phyloP scores from a whole-genome alignment of 2,888 invertebrate species.

The Idaea aversata region DNA sequence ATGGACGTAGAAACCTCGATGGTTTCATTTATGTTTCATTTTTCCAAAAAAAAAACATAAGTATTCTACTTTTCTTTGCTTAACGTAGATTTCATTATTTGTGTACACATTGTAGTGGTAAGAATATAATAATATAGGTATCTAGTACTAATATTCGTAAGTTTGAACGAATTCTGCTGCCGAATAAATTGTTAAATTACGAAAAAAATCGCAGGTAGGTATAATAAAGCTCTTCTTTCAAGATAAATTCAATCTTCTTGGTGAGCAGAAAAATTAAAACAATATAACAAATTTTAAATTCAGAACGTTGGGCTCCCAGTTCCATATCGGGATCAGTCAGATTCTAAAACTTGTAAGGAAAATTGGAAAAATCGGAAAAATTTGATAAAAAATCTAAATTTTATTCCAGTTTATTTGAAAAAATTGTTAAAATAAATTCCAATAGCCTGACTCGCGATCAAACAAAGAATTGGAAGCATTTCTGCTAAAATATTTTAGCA shows the following conservation, averaged over 20 bases:
- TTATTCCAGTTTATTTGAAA: not conserved
- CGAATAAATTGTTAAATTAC: no score
- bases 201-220: no score
- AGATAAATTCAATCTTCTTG: slow-evolving; percentile 1
- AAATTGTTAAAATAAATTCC: not conserved
- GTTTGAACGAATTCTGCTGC: no score
- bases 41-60: no score
- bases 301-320: not conserved
- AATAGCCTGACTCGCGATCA: not conserved
- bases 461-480: not conserved
- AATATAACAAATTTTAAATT: slow-evolving; percentile 5
- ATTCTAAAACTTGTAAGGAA: not conserved
- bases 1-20: no score
- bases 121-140: no score
- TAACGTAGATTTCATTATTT: no score
- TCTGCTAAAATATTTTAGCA: not conserved
- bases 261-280: slow-evolving; percentile 15
- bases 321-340: not conserved
- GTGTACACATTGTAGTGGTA: no score
- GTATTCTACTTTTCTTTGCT: no score
- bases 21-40: no score
- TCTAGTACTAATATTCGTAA: no score
- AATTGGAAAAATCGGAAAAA: not conserved
- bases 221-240: not conserved
- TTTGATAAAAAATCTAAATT: not conserved